A percentile compares a stretch with the other conserved stretches of the same genome.
phyloP scores from a whole-genome alignment of 1,140 invertebrate species.

The Heliothis subflexa region DNA sequence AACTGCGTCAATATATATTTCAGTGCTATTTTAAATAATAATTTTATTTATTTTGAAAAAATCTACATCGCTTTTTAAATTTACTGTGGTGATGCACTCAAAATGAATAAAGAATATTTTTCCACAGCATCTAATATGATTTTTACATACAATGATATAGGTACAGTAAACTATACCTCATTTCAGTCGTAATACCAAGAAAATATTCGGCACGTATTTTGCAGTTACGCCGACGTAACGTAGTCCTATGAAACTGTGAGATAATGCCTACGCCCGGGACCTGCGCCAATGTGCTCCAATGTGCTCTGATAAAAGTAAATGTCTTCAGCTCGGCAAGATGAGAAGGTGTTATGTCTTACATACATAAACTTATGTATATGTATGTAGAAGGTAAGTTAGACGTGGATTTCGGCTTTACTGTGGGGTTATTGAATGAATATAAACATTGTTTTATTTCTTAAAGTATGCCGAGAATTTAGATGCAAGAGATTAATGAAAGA shows the following conservation, averaged over 20 bases:
- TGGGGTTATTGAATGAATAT: background rate
- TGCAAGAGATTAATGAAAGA: no score
- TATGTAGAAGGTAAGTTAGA: background rate
- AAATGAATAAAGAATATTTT: background rate
- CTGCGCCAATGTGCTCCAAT: constrained; percentile 60
- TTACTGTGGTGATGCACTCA: no score
- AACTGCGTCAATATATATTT: no score
- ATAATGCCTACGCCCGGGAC: constrained; percentile 62
- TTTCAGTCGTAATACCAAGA: background rate
- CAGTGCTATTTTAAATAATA: no score
- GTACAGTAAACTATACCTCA: constrained; percentile 1
- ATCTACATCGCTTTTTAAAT: no score
- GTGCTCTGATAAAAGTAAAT: constrained; percentile 64
- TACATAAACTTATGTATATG: background rate
- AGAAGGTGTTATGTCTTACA: constrained; percentile 17
- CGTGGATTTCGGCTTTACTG: background rate
- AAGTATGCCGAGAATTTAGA: no score
- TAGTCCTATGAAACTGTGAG: constrained; percentile 61
- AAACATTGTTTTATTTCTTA: no score
- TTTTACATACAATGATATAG: background rate
- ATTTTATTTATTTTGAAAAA: no score
- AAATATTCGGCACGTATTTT: constrained; percentile 39
- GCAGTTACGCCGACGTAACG: constrained; percentile 54
- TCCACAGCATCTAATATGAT: background rate
- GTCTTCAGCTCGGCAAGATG: constrained; percentile 47